A percentile compares a stretch with the other conserved stretches of the same genome.
phyloP scores from a whole-genome alignment of 1,140 invertebrate species.

The Apocrypta bakeri region DNA sequence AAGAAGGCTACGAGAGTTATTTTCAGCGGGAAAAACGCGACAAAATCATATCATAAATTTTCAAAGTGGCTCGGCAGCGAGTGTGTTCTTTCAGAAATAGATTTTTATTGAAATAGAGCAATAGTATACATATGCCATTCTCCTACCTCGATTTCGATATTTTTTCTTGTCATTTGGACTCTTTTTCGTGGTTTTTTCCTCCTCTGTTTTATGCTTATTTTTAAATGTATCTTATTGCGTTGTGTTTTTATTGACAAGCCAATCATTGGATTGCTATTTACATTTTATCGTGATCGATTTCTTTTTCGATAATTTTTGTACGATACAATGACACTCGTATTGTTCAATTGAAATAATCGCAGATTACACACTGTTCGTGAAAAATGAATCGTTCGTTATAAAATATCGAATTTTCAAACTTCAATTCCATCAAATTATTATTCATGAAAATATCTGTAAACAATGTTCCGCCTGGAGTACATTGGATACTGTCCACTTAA shows the following conservation, averaged over 20 bases:
- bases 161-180: neutral
- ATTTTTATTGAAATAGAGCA: constrained; percentile 16
- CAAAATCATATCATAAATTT: neutral
- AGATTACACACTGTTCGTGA: no score
- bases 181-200: neutral
- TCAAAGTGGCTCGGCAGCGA: neutral
- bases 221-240: neutral
- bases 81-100: constrained; percentile 7
- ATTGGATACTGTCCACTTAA: neutral
- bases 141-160: neutral
- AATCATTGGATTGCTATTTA: neutral
- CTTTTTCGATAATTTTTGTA: no score
- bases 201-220: neutral
- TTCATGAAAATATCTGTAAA: neutral
- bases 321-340: neutral
- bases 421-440: neutral
- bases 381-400: neutral
- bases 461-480: neutral
- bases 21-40: neutral
- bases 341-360: no score
- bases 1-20: neutral
- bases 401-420: neutral
- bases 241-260: neutral
- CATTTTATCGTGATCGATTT: neutral
- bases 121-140: neutral